Evolutionary conservation across 2,888 invertebrate species (phyloP).

Genomic region (Apantesis nais): DNA sequence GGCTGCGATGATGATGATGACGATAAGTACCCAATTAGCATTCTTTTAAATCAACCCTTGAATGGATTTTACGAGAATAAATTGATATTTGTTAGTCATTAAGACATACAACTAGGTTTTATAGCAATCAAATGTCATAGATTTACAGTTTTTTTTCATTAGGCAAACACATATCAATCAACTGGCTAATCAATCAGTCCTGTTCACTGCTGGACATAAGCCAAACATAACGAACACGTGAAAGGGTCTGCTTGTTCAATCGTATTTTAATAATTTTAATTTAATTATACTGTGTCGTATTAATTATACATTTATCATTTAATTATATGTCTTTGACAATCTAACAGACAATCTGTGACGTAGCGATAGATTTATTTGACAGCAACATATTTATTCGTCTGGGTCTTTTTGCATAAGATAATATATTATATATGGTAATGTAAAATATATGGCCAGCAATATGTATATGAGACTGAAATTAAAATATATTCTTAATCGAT

Average conservation of each 20-base stretch:
- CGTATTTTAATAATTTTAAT: neutral
- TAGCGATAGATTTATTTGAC: neutral
- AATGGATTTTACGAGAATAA: neutral
- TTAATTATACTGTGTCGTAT: too few species aligned
- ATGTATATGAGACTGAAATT: neutral
- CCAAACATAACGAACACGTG: neutral
- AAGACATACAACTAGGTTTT: neutral
- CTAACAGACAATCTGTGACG: neutral
- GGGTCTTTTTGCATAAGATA: neutral
- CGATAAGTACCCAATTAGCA: neutral
- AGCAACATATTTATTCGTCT: neutral
- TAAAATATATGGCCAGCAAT: neutral
- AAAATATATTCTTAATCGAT: neutral
- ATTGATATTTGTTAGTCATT: neutral
- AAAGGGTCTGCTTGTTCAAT: neutral
- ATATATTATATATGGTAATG: neutral
- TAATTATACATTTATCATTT: neutral
- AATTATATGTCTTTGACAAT: neutral
- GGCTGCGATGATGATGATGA: too few species aligned
- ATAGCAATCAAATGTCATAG: neutral
- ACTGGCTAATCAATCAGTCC: neutral
- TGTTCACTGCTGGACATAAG: neutral
- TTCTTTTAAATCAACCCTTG: neutral
- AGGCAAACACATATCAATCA: neutral
- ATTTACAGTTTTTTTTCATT: neutral